Conservation (phyloP, 1,140 invertebrate genomes). For the Atopsyche davidsoni region DNA sequence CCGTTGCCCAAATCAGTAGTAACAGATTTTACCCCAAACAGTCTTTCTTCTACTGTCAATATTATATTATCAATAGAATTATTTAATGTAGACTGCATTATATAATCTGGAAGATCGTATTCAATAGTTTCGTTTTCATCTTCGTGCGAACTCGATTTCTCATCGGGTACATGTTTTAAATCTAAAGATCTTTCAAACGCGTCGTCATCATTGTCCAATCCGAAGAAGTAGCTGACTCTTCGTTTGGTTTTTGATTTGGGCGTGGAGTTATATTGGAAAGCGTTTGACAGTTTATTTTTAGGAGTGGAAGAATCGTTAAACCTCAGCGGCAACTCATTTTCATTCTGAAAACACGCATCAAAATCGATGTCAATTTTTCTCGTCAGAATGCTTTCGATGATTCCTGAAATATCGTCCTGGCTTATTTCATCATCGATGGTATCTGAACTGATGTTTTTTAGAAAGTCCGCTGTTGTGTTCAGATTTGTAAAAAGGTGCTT, state of each 20-base stretch:
- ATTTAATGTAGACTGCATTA: no score
- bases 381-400: slow-evolving; percentile 22
- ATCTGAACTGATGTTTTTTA: slow-evolving; percentile 12
- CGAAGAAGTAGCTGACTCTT: slow-evolving; percentile 45
- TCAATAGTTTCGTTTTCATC: slow-evolving; percentile 4
- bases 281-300: slow-evolving; percentile 26
- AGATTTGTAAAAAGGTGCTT: slow-evolving; percentile 6
- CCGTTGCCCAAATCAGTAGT: no score
- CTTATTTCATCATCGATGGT: slow-evolving; percentile 6
- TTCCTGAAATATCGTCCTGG: slow-evolving; percentile 15
- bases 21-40: no score
- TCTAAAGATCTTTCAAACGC: slow-evolving; percentile 45
- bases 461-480: slow-evolving; percentile 4
- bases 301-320: slow-evolving; percentile 42
- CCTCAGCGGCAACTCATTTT: slow-evolving; percentile 24
- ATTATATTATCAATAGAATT: no score
- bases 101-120: no score
- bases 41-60: no score
- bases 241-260: slow-evolving; percentile 9
- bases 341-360: background rate
- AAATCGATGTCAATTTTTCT: slow-evolving; percentile 8
- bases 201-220: slow-evolving; percentile 38
- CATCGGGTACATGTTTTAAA: slow-evolving; percentile 30
- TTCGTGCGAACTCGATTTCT: background rate
- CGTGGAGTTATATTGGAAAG: slow-evolving; percentile 11